Percentiles rank a stretch among this genome's conserved stretches.
These are phyloP conservation scores for Paralvinella palmiformis DNA, from an alignment of 1,140 invertebrate genomes.

Conservation along the genomic window DNA sequence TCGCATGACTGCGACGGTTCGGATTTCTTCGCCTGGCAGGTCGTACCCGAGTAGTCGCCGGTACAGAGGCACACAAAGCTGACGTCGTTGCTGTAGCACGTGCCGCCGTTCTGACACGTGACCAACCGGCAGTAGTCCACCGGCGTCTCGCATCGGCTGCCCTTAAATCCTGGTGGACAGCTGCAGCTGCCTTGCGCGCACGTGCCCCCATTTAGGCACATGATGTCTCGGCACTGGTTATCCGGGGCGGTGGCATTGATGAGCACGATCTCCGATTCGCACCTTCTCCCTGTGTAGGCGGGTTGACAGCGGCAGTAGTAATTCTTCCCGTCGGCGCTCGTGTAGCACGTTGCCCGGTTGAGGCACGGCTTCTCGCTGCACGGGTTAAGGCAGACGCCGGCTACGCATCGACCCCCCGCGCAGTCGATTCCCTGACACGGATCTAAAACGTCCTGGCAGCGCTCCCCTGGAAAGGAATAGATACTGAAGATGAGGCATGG, in stretches of 20 bases:
- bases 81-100: constrained; percentile 22
- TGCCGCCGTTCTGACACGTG: constrained; percentile 37
- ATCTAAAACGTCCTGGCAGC: too few species aligned
- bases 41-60: background rate
- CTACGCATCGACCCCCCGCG: too few species aligned
- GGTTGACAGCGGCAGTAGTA: too few species aligned
- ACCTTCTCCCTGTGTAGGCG: too few species aligned
- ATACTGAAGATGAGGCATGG: too few species aligned
- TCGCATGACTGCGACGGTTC: too few species aligned
- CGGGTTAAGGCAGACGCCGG: too few species aligned
- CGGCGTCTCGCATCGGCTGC: constrained; percentile 27
- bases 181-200: constrained; percentile 21
- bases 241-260: too few species aligned
- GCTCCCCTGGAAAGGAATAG: too few species aligned
- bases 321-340: background rate
- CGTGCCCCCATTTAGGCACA: background rate
- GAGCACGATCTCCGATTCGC: too few species aligned
- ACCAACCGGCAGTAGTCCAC: constrained; percentile 31
- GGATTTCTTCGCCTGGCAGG: background rate
- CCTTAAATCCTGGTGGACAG: constrained; percentile 33
- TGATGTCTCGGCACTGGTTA: too few species aligned
- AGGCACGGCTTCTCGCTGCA: background rate
- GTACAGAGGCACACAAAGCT: background rate
- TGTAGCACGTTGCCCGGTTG: background rate
- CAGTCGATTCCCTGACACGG: too few species aligned